A percentile compares a stretch with the other conserved stretches of the same genome.
phyloP scores from a whole-genome alignment of 37 sponge, comb jelly and placozoan species.

The Chondrosia reniformis region DNA sequence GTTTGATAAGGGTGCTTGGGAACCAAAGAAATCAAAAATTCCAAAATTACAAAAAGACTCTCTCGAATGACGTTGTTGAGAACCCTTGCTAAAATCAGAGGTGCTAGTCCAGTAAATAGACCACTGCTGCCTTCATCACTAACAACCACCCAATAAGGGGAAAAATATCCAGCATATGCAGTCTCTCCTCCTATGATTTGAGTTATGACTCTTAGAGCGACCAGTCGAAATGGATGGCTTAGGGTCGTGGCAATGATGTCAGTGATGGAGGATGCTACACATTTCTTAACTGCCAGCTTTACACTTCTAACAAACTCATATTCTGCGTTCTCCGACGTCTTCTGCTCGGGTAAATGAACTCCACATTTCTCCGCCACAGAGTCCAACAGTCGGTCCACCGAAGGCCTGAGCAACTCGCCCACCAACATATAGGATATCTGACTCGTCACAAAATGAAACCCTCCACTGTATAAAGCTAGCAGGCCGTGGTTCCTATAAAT shows the following conservation, averaged over 20 bases:
- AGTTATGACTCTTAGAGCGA: conserved; percentile 8
- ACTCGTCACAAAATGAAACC: background rate
- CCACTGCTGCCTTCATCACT: conserved; percentile 14
- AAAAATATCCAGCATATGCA: conserved; percentile 3
- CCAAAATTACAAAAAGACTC: background rate
- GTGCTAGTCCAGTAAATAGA: conserved; percentile 12
- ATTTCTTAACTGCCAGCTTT: background rate
- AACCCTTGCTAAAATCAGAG: conserved; percentile 10
- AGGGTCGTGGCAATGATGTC: background rate
- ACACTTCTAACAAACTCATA: background rate
- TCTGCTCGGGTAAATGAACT: background rate
- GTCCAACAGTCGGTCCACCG: background rate
- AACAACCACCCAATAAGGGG: conserved; percentile 14
- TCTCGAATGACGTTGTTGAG: conserved; percentile 12
- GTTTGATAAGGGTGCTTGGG: background rate
- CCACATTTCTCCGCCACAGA: background rate
- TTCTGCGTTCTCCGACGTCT: background rate
- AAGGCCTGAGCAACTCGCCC: background rate
- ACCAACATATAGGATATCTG: background rate
- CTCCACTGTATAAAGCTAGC: background rate
- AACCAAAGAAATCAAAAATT: background rate
- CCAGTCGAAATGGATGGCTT: conserved; percentile 19
- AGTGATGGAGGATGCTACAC: background rate
- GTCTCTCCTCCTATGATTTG: conserved; percentile 31
- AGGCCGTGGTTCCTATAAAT: conserved; percentile 10